phyloP scores from a whole-genome alignment of 2,888 invertebrate species.

The Cryptus viduatorius region DNA sequence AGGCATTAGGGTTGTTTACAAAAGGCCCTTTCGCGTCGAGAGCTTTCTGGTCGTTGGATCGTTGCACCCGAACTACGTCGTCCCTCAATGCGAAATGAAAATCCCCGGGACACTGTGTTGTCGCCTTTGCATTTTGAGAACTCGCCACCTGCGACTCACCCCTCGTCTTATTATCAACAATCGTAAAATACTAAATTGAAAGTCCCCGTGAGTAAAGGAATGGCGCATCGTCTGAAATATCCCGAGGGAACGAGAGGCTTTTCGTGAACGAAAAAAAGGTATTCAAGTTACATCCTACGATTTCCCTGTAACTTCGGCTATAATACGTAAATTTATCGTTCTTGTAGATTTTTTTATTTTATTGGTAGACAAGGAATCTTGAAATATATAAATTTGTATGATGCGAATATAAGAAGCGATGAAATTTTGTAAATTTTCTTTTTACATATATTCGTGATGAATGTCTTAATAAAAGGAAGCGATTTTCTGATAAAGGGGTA shows the following conservation, averaged over 20 bases:
- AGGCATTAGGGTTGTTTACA: slow-evolving; percentile 85
- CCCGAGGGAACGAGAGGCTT: slow-evolving; percentile 59
- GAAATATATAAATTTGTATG: slow-evolving; percentile 16
- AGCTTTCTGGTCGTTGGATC: slow-evolving; percentile 66
- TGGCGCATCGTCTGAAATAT: slow-evolving; percentile 68
- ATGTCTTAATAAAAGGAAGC: too few species aligned
- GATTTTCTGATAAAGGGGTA: too few species aligned
- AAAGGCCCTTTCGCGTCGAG: slow-evolving; percentile 79
- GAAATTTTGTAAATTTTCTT: background rate
- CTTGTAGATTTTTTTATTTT: slow-evolving; percentile 35
- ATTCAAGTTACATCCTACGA: slow-evolving; percentile 16
- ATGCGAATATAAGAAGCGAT: background rate
- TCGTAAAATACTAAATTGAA: slow-evolving; percentile 85
- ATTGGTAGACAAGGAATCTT: background rate
- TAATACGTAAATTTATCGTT: slow-evolving; percentile 43
- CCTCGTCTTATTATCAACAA: slow-evolving; percentile 84
- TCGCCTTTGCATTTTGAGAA: slow-evolving; percentile 61
- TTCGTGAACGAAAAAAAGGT: slow-evolving; percentile 17
- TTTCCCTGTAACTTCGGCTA: slow-evolving; percentile 22
- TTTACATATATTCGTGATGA: background rate
- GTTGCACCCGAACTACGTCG: slow-evolving; percentile 72
- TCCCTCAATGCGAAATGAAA: slow-evolving; percentile 60
- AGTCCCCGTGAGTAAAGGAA: slow-evolving; percentile 76
- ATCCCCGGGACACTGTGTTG: slow-evolving; percentile 65
- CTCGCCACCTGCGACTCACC: slow-evolving; percentile 82